Base-by-base conservation (phyloP, 1,140 invertebrate genomes). In the Physella acuta region DNA sequence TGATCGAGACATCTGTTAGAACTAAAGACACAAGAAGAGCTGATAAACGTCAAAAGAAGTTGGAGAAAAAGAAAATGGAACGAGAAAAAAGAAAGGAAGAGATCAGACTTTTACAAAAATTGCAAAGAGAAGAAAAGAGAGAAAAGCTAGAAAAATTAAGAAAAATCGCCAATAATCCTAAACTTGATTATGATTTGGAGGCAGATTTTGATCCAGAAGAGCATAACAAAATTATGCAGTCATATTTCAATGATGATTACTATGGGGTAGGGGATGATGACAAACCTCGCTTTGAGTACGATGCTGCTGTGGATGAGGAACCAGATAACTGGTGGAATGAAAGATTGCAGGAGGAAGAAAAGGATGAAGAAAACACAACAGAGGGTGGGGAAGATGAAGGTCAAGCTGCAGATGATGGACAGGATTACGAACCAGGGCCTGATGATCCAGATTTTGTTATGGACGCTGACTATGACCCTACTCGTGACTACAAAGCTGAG, bases 191-290 rank as follows among this genome's bases (percentile, higher is more conserved):
- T 14, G 89, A 91, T 78, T 80, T 92, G 3, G 90, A 96, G 69
- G 91, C 89, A 26, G 95, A 98, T 80, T 99, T 98, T 85, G 94
- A 98, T 87, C 94, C 94, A 0, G 89, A 90, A 26, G 90, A 92
- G 71, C 91, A 98, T 83, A 95, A 98, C 82, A 85, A 87, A 68
- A 89, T 91, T 75, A 98, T 99, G 96, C 85, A 85, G 75, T 87
- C 91, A 79, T 83, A 96, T 56, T 97, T 97, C 84, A 89, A 92
- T 84, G 91, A 95, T 51, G 88, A 94, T 60, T 97, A 92, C 86
- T 98, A 98, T 77, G 78, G 77, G 77, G 85, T 89, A 28, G 90
- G 89, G 11, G 90, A 90, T n/a, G n/a, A n/a, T n/a, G n/a, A n/a
- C 36, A 94, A 94, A 78, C 94, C 93, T 0, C 89, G 90, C 71